phyloP scores from a whole-genome alignment of 2,797 vertebrate genomes.

The Molossus molossus region DNA sequence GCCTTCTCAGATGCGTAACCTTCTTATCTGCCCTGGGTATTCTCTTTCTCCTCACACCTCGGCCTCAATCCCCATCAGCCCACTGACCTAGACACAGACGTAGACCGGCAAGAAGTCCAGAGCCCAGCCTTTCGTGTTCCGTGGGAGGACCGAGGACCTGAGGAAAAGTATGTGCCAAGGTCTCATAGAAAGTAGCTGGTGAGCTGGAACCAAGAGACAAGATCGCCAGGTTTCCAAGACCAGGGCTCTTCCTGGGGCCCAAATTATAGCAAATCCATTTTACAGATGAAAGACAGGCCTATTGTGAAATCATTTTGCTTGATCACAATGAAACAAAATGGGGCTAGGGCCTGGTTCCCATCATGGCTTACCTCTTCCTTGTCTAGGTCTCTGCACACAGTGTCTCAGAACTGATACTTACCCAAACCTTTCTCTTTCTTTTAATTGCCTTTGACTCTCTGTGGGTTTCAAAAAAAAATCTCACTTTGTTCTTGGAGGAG shows the following conservation, averaged over 20 bases:
- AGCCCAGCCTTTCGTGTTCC: not conserved
- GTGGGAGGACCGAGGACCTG: not conserved
- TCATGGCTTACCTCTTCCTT: not conserved
- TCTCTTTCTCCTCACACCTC: not conserved
- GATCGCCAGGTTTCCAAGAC: not conserved
- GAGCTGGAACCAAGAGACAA: not conserved
- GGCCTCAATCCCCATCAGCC: not conserved
- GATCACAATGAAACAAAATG: not conserved
- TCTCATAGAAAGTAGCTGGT: not conserved
- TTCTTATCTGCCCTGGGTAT: not conserved
- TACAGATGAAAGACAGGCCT: not conserved
- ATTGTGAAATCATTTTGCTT: not conserved
- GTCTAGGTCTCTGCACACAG: not conserved
- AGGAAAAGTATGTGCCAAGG: not conserved
- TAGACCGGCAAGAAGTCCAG: not conserved
- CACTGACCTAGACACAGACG: not conserved
- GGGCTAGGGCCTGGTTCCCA: not conserved
- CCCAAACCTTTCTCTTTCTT: not conserved
- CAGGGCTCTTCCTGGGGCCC: not conserved
- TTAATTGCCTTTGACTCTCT: conserved; percentile 18
- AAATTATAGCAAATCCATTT: not conserved
- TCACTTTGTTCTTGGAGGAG: conserved; percentile 72
- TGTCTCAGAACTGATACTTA: not conserved
- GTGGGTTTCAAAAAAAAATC: not conserved
- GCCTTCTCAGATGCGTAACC: not conserved